A percentile compares a stretch with the other conserved stretches of the same genome.
Conservation (phyloP, 2,113 vertebrate species). For the Camelus dromedarius region DNA sequence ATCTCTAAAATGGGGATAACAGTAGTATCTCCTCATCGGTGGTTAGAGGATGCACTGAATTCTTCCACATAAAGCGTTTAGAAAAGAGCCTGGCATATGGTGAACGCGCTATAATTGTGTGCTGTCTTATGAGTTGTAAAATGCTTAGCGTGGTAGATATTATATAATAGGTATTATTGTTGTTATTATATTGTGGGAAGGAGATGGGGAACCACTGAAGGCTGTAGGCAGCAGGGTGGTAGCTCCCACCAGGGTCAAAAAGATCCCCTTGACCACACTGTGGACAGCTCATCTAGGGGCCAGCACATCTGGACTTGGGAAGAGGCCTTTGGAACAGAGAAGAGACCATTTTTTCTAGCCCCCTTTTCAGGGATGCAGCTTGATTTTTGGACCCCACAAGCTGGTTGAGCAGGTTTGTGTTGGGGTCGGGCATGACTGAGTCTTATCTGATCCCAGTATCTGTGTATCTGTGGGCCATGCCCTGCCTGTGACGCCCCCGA, state of each 20-base stretch:
- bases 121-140: neutral
- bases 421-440: no score
- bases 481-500: neutral
- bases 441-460: neutral
- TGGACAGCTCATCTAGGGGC: fast-evolving
- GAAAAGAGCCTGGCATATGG: no score
- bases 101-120: fast-evolving
- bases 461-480: fast-evolving
- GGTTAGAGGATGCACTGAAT: neutral
- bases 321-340: neutral
- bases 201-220: neutral
- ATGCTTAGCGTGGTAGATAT: fast-evolving
- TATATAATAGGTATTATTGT: neutral
- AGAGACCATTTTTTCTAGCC: neutral
- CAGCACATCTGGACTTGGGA: neutral
- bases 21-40: fast-evolving
- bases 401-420: neutral
- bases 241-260: neutral
- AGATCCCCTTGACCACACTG: fast-evolving
- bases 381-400: neutral
- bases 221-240: neutral
- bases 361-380: neutral
- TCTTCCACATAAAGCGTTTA: neutral
- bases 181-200: neutral
- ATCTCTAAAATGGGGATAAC: no score